Conservation (phyloP, 2,797 vertebrate species). For the Chrysocyon brachyurus region DNA sequence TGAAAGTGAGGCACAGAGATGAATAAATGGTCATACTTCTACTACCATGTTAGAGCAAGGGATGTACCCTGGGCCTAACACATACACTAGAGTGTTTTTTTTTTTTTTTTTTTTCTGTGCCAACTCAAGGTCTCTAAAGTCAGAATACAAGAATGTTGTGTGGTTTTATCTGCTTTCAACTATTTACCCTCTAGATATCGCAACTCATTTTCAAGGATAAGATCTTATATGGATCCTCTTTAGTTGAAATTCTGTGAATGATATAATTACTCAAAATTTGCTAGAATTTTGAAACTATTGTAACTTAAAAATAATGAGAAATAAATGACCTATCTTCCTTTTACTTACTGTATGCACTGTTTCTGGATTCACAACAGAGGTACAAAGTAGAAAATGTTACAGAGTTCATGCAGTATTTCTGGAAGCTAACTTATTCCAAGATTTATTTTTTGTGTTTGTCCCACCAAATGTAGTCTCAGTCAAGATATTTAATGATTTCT, state of each 20-base stretch:
- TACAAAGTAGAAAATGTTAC: not conserved
- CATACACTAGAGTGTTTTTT: not conserved
- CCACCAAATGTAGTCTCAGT: not conserved
- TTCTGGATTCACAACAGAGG: not conserved
- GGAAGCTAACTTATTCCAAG: not conserved
- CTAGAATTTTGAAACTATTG: slow-evolving; percentile 17
- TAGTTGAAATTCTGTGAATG: slow-evolving; percentile 21
- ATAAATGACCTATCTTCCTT: not conserved
- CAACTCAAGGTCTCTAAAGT: not conserved
- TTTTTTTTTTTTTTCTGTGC: not conserved
- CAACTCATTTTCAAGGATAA: not conserved
- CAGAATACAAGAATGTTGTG: not conserved
- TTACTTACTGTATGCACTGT: not conserved
- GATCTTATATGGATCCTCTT: not conserved
- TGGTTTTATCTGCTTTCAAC: not conserved
- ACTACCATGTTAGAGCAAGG: not conserved
- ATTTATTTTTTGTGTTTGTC: not conserved
- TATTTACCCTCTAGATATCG: not conserved
- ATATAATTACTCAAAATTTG: not conserved
- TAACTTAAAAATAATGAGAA: slow-evolving; percentile 39
- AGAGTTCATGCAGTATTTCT: not conserved
- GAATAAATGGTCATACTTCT: not conserved
- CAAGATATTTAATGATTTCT: not conserved
- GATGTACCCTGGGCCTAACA: too few relatives aligned
- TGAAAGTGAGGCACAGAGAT: not conserved